These are phyloP conservation scores for Lepidothrix coronata DNA, from an alignment of 2,113 vertebrate species.

Conservation along the genomic window DNA sequence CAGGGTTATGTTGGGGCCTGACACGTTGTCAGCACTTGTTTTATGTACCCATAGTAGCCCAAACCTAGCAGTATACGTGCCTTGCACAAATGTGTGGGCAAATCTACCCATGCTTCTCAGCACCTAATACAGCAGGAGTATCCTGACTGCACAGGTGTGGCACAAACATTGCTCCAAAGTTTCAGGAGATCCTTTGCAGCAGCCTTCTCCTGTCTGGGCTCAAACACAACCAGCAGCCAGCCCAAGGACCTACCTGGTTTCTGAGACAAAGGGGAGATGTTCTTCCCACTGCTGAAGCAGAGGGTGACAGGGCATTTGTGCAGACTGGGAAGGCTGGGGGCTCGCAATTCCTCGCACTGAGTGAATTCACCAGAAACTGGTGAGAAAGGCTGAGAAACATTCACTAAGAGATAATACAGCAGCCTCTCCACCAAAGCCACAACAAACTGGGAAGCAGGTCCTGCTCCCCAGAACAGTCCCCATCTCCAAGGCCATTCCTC, in stretches of 20 bases:
- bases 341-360: not conserved
- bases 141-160: not conserved
- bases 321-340: not conserved
- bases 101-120: not conserved
- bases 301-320: not conserved
- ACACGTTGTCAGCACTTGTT: not conserved
- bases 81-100: not conserved
- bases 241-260: not conserved
- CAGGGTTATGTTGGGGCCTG: not conserved
- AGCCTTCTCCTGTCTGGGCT: not conserved
- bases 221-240: not conserved
- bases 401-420: rapidly evolving
- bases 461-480: not conserved
- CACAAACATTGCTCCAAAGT: not conserved
- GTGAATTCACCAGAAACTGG: not conserved
- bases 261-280: not conserved
- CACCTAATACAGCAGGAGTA: not conserved
- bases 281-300: not conserved
- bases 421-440: not conserved
- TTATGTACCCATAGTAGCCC: not conserved
- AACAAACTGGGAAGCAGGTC: not conserved
- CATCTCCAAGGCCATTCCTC: not conserved
- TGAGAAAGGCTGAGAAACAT: not conserved
- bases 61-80: not conserved
- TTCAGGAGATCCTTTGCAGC: not conserved